Conservation (phyloP, 2,888 invertebrate species). For the Oscheius sp. region DNA sequence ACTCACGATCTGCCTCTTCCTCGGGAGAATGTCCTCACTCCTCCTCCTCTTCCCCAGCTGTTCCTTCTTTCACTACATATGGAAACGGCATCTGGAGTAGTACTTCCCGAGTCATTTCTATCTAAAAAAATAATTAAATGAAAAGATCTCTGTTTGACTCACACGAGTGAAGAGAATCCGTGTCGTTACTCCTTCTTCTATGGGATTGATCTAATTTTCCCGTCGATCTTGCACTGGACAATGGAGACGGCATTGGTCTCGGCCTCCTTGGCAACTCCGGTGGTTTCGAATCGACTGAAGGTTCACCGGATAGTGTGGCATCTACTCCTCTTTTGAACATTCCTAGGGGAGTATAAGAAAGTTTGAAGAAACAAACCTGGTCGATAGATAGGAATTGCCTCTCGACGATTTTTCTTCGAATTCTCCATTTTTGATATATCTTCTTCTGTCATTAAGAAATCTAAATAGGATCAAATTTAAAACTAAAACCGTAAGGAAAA, state of each 20-base stretch:
- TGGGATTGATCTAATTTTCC: constrained; percentile 2
- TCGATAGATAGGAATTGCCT: constrained; percentile 28
- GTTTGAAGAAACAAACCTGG: constrained; percentile 12
- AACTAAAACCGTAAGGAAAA: background rate
- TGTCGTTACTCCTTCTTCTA: constrained; percentile 43
- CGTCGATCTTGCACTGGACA: constrained; percentile 7
- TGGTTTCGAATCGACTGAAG: background rate
- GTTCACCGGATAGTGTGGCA: constrained; percentile 8
- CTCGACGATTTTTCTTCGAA: constrained; percentile 17
- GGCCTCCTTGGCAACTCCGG: constrained; percentile 8
- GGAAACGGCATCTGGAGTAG: constrained; percentile 53
- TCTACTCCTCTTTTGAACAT: constrained; percentile 20
- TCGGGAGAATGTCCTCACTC: constrained; percentile 11
- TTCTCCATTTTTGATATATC: background rate
- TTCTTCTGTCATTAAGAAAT: constrained; percentile 12
- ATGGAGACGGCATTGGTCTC: background rate
- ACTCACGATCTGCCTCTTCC: constrained; percentile 18
- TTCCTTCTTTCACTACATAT: constrained; percentile 36
- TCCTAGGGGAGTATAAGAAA: constrained; percentile 5
- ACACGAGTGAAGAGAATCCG: constrained; percentile 44
- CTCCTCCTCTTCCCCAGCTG: constrained; percentile 22
- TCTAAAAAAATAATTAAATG: constrained; percentile 23
- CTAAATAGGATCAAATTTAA: background rate
- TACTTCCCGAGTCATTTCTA: constrained; percentile 49
- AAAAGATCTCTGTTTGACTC: background rate